phyloP scores from a whole-genome alignment of 2,113 vertebrate species.

The Bolborhynchus lineola region DNA sequence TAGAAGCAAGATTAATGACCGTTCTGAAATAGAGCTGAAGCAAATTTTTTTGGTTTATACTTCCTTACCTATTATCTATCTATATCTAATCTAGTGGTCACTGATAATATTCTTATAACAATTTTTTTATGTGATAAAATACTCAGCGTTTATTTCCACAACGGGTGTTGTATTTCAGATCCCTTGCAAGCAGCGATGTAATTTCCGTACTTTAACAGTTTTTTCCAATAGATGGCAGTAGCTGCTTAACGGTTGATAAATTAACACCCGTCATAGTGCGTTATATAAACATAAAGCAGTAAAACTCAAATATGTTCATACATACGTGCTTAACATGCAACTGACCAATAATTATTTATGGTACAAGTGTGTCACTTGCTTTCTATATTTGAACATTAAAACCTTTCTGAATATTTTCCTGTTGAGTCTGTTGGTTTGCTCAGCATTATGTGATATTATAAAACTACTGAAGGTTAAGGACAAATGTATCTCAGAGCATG shows the following conservation, averaged over 20 bases:
- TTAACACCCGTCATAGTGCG: accelerated
- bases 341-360: background rate
- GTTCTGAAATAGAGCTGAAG: background rate
- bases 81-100: background rate
- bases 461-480: background rate
- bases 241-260: background rate
- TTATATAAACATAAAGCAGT: background rate
- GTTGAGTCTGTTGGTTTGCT: background rate
- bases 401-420: background rate
- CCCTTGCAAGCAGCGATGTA: background rate
- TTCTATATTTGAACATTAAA: background rate
- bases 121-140: background rate
- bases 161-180: background rate
- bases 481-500: background rate
- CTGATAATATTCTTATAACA: background rate
- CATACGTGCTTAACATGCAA: background rate
- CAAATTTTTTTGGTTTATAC: background rate
- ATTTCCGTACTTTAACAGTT: background rate
- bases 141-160: background rate
- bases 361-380: background rate
- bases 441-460: background rate
- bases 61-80: background rate
- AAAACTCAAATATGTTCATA: background rate
- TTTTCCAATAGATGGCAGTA: constrained; percentile 43
- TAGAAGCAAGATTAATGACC: background rate